Percentiles rank a stretch among this genome's conserved stretches.
Evolutionary conservation across 2,888 invertebrate genomes (phyloP).

Genomic region (Itoplectis maculator): DNA sequence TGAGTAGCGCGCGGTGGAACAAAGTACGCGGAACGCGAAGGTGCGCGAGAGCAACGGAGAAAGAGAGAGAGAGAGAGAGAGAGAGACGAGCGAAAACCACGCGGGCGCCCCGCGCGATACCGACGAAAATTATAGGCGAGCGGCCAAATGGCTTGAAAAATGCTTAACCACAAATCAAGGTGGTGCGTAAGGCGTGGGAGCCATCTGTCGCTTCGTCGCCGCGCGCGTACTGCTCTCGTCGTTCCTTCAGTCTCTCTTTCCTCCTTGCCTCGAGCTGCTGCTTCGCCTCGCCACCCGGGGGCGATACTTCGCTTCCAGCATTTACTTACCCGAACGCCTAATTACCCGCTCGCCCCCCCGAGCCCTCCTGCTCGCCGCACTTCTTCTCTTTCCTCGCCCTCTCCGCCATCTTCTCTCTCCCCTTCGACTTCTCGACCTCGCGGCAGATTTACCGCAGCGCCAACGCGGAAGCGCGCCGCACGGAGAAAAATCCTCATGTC

Average conservation of each 20-base stretch:
- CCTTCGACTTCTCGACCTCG: neutral
- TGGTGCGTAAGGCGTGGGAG: constrained; percentile 74
- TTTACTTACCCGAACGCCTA: constrained; percentile 73
- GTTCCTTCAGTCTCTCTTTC: constrained; percentile 53
- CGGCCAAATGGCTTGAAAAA: constrained; percentile 83
- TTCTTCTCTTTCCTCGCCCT: neutral
- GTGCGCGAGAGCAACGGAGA: constrained; percentile 49
- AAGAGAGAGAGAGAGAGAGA: no score
- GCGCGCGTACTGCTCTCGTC: constrained; percentile 57
- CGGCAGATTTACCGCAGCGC: no score
- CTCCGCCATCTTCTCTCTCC: neutral
- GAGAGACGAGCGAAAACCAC: constrained; percentile 44
- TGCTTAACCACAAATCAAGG: constrained; percentile 83
- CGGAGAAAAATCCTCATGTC: no score
- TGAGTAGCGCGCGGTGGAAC: neutral
- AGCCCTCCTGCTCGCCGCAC: neutral
- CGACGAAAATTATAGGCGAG: constrained; percentile 77
- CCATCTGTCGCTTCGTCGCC: constrained; percentile 74
- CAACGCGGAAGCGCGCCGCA: no score
- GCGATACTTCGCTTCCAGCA: constrained; percentile 72
- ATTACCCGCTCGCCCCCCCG: constrained; percentile 70
- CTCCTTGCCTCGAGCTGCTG: constrained; percentile 43
- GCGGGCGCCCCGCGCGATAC: constrained; percentile 52
- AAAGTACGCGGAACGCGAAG: constrained; percentile 22
- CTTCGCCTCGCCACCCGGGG: constrained; percentile 66